Percentiles rank a stretch among this genome's conserved stretches.
Conservation (phyloP, 2,797 vertebrate genomes). For the Threskiornis aethiopicus region DNA sequence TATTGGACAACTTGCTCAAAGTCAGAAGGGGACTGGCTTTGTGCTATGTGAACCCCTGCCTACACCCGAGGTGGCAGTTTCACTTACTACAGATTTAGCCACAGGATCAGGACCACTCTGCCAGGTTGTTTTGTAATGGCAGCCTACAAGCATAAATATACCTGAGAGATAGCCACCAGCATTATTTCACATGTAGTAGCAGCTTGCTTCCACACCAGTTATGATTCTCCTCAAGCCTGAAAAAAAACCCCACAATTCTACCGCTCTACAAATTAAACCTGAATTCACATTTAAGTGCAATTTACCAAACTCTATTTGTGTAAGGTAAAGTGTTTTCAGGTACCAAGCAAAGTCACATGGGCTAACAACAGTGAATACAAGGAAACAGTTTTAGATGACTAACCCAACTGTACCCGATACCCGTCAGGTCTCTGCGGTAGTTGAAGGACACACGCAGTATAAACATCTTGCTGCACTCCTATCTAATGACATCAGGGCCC, state of each 20-base stretch:
- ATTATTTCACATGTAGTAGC: not conserved
- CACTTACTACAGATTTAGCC: not conserved
- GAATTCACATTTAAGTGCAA: not conserved
- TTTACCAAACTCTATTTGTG: not conserved
- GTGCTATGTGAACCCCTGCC: not conserved
- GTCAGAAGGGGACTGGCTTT: not conserved
- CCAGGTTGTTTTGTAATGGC: not conserved
- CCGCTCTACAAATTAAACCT: not conserved
- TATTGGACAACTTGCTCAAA: not conserved
- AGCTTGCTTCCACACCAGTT: not conserved
- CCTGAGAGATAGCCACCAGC: rapidly evolving
- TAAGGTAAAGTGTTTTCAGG: not conserved
- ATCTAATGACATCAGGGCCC: not conserved
- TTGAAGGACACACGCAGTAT: not conserved
- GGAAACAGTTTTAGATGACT: not conserved
- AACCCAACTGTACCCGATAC: not conserved
- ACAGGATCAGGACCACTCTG: not conserved
- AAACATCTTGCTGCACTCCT: not conserved
- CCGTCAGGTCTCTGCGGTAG: not conserved
- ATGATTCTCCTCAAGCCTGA: not conserved
- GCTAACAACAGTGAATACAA: not conserved
- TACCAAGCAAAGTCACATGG: not conserved
- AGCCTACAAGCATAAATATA: not conserved
- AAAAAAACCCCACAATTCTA: not conserved
- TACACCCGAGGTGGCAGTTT: not conserved